Base-by-base conservation (phyloP, 2,797 vertebrate genomes). In the Spondyliosoma cantharus region DNA sequence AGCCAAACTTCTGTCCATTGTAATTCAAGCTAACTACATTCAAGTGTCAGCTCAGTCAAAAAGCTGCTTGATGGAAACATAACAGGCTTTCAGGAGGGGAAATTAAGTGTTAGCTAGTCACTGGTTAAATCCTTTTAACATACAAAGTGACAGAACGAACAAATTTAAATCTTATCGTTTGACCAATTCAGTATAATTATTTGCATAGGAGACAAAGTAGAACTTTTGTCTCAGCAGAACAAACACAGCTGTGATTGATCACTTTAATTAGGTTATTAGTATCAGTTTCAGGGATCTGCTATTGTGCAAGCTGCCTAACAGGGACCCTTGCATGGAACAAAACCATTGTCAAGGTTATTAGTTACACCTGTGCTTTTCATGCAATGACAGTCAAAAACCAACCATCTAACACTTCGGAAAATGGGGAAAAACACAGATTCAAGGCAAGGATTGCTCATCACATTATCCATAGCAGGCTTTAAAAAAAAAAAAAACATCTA, bases 1-100 rank as follows among this genome's bases (percentile, higher is more conserved):
- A 72, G 32, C 61, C 63, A 46, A 82, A 77, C 65, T 75, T 67
- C 64, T 75, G 50, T 78, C 71, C 58, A 60, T 59, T 81, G 68
- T 76, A 59, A 66, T 70, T 76, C 50, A 42, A 70, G 49, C 63
- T 65, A 61, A 82, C 37, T 46, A 59, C 20, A 16, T 81, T 80
- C 49, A 37, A 59, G 74, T 80, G 62, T 69, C 78, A 82, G 81
- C 37, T 68, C 49, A 37, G 68, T 74, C 60, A 46, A 76, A 76
- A 6, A 32, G 27, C 74, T 74, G 76, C 50, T 66, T 71, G 48
- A 79, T 85, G 60, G 66, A 72, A 77, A 77, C 62, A 73, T 29
- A 74, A 72, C 53, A 83, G 70, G 68, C 63, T 53, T 75, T 87
- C 57, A 45, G 54, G 25, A 66, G 53, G 46, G n/a, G 69, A 71